phyloP scores from a whole-genome alignment of 2,113 vertebrate species.

The Mobula hypostoma region DNA sequence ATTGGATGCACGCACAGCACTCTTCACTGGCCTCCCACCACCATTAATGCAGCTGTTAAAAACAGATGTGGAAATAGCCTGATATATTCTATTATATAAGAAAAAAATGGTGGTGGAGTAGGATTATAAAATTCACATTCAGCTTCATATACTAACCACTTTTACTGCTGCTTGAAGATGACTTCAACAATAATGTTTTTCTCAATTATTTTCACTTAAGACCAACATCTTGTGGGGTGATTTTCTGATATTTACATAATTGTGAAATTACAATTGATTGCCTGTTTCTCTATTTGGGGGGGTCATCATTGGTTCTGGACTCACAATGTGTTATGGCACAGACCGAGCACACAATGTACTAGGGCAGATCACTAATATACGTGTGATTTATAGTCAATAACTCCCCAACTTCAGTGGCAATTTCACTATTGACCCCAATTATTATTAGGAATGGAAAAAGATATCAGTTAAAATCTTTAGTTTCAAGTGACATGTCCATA shows the following conservation, averaged over 20 bases:
- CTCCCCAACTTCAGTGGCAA: neutral
- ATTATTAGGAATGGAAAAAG: neutral
- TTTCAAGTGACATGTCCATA: too few relatives aligned
- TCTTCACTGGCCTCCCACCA: neutral
- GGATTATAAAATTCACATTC: neutral
- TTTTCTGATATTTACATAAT: neutral
- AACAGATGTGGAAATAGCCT: neutral
- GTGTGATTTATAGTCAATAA: neutral
- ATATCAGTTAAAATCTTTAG: too few relatives aligned
- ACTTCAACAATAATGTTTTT: neutral
- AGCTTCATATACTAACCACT: neutral
- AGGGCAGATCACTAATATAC: neutral
- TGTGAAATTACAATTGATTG: neutral
- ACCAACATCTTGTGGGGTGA: neutral
- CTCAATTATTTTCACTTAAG: neutral
- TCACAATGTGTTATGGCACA: neutral
- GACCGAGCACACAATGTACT: neutral
- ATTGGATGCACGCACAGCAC: constrained; percentile 23
- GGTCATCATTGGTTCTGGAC: neutral
- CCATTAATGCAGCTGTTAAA: neutral
- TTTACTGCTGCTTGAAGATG: neutral
- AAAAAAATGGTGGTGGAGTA: neutral
- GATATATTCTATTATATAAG: neutral
- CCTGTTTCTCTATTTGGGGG: neutral
- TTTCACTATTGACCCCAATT: neutral